Evolutionary conservation across 2,113 vertebrate species (phyloP).

Genomic region (Myiozetetes cayanensis): DNA sequence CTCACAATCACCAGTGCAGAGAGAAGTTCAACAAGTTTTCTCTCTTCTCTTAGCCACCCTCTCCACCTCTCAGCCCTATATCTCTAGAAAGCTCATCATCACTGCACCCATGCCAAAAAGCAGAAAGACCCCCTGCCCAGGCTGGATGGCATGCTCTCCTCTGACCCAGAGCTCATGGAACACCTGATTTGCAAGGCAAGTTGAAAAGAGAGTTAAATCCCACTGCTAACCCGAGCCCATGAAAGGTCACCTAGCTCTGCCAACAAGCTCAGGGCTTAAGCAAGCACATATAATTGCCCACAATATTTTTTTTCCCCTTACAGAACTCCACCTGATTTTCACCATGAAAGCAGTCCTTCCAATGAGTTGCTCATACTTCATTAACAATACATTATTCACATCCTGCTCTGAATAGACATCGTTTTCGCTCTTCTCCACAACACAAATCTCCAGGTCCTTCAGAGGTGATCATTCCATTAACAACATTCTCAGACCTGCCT

Average conservation of each 20-base stretch:
- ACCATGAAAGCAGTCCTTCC: neutral
- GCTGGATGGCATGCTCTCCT: accelerated
- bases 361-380: neutral
- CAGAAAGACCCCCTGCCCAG: neutral
- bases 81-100: neutral
- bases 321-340: neutral
- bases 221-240: neutral
- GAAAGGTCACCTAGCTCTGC: neutral
- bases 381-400: neutral
- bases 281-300: neutral
- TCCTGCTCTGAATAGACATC: neutral
- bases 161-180: accelerated
- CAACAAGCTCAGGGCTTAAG: neutral
- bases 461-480: neutral
- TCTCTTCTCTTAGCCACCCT: neutral
- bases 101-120: too few relatives aligned
- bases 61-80: neutral
- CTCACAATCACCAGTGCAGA: accelerated
- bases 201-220: neutral
- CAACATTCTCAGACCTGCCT: neutral
- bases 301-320: neutral
- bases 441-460: neutral
- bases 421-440: neutral
- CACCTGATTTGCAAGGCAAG: neutral
- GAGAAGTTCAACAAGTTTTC: neutral